phyloP scores from a whole-genome alignment of 2,113 vertebrate genomes.

The Amazona guildingii region DNA sequence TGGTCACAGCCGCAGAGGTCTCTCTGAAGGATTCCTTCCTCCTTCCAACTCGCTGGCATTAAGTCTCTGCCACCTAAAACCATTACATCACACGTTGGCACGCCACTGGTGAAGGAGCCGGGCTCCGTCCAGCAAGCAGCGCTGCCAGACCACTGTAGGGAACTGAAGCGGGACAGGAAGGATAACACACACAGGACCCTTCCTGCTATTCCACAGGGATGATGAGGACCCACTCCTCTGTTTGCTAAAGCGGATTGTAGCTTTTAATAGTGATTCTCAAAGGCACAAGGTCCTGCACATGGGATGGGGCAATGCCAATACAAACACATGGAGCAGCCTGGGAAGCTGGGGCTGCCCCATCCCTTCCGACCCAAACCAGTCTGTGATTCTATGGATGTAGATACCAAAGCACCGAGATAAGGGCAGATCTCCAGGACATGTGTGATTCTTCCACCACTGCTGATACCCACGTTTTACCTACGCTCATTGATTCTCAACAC shows the following conservation, averaged over 20 bases:
- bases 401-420: neutral
- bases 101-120: neutral
- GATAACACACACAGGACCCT: neutral
- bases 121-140: neutral
- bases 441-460: neutral
- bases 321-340: neutral
- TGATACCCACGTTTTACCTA: neutral
- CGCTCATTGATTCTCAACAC: neutral
- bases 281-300: neutral
- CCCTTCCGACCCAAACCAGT: neutral
- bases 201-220: neutral
- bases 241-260: neutral
- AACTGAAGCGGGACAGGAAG: neutral
- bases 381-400: neutral
- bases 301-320: neutral
- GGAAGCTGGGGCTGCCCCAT: neutral
- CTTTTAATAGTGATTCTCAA: neutral
- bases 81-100: neutral
- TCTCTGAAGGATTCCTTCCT: neutral
- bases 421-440: fast-evolving
- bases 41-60: neutral
- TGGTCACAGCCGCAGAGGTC: fast-evolving
- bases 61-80: neutral
- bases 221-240: neutral
- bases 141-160: neutral